These are phyloP conservation scores for Carettochelys insculpta DNA, from an alignment of 2,113 vertebrate species.

Conservation along the genomic window DNA sequence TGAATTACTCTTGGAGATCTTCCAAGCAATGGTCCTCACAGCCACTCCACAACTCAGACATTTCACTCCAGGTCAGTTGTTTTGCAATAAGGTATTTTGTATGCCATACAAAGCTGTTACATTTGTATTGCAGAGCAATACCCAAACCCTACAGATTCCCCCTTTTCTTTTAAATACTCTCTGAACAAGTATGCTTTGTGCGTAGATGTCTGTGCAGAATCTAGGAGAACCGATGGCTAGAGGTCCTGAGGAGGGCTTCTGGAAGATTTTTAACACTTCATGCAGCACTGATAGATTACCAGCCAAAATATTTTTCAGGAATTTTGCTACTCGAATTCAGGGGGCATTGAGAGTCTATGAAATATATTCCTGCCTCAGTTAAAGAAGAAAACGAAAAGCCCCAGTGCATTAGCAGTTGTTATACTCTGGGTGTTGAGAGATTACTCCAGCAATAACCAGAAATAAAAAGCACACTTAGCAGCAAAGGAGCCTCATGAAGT, in stretches of 20 bases:
- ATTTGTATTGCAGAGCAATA: background rate
- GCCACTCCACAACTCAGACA: background rate
- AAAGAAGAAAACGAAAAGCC: background rate
- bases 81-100: background rate
- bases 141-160: too few species aligned
- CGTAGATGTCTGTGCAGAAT: too few species aligned
- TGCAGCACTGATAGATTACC: background rate
- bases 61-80: background rate
- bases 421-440: background rate
- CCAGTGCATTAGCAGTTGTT: background rate
- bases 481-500: background rate
- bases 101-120: background rate
- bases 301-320: background rate
- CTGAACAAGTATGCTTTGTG: too few species aligned
- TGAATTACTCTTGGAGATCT: background rate
- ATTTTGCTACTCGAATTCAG: background rate
- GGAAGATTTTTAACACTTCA: background rate
- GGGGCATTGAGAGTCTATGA: background rate
- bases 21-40: background rate
- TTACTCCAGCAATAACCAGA: background rate
- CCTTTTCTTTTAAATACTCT: too few species aligned
- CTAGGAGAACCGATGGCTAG: background rate
- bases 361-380: background rate
- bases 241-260: background rate
- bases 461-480: background rate